Evolutionary conservation across 2,888 invertebrate species (phyloP).

Genomic region (Allolobophora icterica): DNA sequence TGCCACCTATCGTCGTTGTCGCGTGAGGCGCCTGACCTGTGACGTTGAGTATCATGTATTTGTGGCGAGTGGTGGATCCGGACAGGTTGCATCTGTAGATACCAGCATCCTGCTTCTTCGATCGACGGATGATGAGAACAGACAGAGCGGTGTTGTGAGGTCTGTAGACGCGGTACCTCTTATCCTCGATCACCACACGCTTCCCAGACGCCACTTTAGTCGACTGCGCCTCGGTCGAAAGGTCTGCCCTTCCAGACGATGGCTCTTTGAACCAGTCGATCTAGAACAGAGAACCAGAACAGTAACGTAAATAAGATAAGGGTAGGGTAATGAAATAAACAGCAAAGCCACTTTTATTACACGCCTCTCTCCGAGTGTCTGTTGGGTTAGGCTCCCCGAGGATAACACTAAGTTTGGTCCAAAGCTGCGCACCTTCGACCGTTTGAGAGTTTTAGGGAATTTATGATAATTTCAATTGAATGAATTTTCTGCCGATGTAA

Average conservation of each 20-base stretch:
- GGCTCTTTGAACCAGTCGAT: constrained; percentile 43
- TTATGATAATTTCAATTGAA: too few relatives aligned
- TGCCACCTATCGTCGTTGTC: neutral
- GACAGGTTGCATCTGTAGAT: constrained; percentile 51
- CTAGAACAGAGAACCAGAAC: constrained; percentile 28
- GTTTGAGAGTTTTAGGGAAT: too few relatives aligned
- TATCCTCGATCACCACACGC: constrained; percentile 46
- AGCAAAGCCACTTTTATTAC: neutral
- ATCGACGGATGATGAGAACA: constrained; percentile 50
- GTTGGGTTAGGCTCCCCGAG: too few relatives aligned
- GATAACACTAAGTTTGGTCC: too few relatives aligned
- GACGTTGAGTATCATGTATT: constrained; percentile 51
- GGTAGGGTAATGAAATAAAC: neutral
- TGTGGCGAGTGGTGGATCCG: constrained; percentile 49
- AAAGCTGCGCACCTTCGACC: too few relatives aligned
- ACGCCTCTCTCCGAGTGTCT: neutral
- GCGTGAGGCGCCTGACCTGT: constrained; percentile 47
- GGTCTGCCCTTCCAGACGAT: neutral
- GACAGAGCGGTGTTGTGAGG: constrained; percentile 51
- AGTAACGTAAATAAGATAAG: too few relatives aligned
- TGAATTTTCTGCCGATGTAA: too few relatives aligned
- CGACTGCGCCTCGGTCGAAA: neutral
- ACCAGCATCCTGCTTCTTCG: constrained; percentile 50
- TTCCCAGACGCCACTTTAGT: constrained; percentile 48
- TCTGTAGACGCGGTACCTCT: constrained; percentile 48